These are phyloP conservation scores for Heterohyrax brucei DNA, from an alignment of 2,797 vertebrate species.

Conservation along the genomic window DNA sequence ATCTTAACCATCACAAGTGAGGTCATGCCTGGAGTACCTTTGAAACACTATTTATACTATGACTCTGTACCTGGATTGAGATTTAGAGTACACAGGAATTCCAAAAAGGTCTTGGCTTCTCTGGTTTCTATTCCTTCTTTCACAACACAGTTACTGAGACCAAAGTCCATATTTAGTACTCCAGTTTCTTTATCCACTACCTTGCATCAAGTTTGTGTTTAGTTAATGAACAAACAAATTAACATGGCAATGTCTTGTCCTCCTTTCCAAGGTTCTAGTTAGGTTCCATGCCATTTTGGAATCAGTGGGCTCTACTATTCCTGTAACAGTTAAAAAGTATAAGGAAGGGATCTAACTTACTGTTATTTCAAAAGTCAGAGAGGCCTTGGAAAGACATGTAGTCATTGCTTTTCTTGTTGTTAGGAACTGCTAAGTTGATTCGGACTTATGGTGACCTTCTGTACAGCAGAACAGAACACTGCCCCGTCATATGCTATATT, in stretches of 20 bases:
- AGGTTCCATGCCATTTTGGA: background rate
- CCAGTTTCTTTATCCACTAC: background rate
- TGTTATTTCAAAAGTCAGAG: background rate
- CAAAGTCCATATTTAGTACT: background rate
- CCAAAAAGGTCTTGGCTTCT: background rate
- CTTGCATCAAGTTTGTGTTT: background rate
- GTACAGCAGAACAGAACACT: too few species aligned
- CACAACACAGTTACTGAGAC: conserved; percentile 19
- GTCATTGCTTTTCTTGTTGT: too few species aligned
- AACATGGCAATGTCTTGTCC: background rate
- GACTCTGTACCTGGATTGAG: background rate
- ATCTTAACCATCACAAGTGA: background rate
- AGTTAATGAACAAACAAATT: background rate
- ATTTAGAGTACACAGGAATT: background rate
- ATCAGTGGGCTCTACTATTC: background rate
- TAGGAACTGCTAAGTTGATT: too few species aligned
- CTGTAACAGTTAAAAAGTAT: background rate
- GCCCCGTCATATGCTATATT: too few species aligned
- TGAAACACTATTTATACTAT: background rate
- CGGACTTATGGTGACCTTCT: too few species aligned
- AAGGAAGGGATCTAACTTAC: background rate
- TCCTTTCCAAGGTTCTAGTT: background rate
- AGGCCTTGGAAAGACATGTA: background rate
- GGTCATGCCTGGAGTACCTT: background rate
- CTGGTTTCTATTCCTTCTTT: background rate